These are phyloP conservation scores for Papilio gigon DNA, from an alignment of 2,888 invertebrate species.

Conservation along the genomic window DNA sequence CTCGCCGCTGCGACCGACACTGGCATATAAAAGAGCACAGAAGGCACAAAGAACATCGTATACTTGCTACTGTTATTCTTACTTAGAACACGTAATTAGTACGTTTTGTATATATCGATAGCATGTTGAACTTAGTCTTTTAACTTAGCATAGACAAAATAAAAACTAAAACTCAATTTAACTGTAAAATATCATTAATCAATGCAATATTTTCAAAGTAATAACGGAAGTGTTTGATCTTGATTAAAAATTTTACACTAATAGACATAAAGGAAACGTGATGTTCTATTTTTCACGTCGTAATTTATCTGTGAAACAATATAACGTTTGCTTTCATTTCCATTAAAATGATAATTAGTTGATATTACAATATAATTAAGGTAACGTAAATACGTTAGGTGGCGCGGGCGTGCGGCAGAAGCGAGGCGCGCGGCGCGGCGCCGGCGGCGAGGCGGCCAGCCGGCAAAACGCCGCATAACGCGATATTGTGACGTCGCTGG, in stretches of 20 bases:
- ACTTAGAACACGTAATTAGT: background rate
- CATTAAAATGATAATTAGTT: background rate
- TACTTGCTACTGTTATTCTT: background rate
- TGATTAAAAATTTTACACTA: too few species aligned
- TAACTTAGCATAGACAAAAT: background rate
- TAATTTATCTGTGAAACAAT: background rate
- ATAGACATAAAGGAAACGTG: too few species aligned
- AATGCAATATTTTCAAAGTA: too few species aligned
- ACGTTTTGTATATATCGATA: background rate
- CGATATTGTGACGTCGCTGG: constrained; percentile 65
- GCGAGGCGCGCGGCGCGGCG: constrained; percentile 40
- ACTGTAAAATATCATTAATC: too few species aligned
- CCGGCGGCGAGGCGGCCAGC: constrained; percentile 57
- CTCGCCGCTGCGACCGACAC: constrained; percentile 10
- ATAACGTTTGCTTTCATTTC: background rate
- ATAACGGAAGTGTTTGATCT: too few species aligned
- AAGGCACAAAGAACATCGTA: background rate
- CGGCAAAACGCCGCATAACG: constrained; percentile 77
- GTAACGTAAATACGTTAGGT: background rate
- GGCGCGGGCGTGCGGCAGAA: background rate
- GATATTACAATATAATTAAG: constrained; percentile 18
- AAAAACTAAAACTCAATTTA: too few species aligned
- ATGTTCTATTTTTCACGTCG: background rate
- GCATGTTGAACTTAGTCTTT: background rate
- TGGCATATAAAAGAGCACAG: constrained; percentile 9